A percentile compares a stretch with the other conserved stretches of the same genome.
These are phyloP conservation scores for Uloborus plumipes DNA, from an alignment of 2,888 invertebrate genomes.

Conservation along the genomic window DNA sequence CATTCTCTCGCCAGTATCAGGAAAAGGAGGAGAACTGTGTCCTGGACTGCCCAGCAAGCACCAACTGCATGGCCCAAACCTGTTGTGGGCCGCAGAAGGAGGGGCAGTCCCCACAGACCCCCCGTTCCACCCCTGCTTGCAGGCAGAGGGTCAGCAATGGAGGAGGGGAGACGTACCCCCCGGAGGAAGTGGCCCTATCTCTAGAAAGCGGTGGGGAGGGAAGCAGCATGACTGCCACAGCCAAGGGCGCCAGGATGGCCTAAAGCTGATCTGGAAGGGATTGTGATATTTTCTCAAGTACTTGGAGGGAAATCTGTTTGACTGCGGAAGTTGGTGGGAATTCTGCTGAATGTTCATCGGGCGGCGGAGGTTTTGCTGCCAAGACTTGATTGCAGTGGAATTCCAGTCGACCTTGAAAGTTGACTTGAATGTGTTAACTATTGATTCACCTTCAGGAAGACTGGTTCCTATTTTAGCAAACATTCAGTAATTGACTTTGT, in stretches of 20 bases:
- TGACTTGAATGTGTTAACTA: too few relatives aligned
- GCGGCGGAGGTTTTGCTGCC: too few relatives aligned
- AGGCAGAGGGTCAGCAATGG: slow-evolving; percentile 47
- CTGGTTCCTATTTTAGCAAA: too few relatives aligned
- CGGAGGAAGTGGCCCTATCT: slow-evolving; percentile 38
- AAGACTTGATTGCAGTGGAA: too few relatives aligned
- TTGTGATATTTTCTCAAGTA: too few relatives aligned
- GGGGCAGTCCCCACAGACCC: slow-evolving; percentile 61
- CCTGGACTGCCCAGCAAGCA: slow-evolving; percentile 64
- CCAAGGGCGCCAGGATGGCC: slow-evolving; percentile 7
- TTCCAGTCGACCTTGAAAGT: too few relatives aligned
- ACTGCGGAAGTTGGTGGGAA: too few relatives aligned
- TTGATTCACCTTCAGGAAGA: too few relatives aligned
- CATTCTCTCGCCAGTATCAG: slow-evolving; percentile 31
- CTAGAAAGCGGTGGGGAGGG: slow-evolving; percentile 35
- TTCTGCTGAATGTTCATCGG: too few relatives aligned
- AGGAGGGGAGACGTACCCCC: slow-evolving; percentile 33
- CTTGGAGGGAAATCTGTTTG: too few relatives aligned
- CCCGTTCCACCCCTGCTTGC: slow-evolving; percentile 37
- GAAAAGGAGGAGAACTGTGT: slow-evolving; percentile 62
- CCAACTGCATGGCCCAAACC: slow-evolving; percentile 63
- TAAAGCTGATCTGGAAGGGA: too few relatives aligned
- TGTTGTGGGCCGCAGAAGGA: slow-evolving; percentile 64
- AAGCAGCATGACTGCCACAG: slow-evolving; percentile 11
- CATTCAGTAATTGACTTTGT: too few relatives aligned